A percentile compares a stretch with the other conserved stretches of the same genome.
Evolutionary conservation across 2,113 vertebrate genomes (phyloP).

Genomic region (Salvelinus alpinus): DNA sequence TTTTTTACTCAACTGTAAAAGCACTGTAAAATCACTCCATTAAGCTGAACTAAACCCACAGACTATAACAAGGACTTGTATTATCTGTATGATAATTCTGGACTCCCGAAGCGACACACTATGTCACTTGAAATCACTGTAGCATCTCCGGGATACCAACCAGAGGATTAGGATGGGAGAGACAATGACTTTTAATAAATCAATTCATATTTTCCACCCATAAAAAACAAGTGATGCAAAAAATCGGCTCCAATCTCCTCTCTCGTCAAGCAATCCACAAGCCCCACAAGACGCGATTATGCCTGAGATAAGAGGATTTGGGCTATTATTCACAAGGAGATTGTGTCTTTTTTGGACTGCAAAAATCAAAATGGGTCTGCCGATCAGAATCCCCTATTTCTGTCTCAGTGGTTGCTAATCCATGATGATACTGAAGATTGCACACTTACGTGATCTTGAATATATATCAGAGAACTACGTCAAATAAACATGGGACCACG

Average conservation of each 20-base stretch:
- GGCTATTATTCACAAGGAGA: conserved; percentile 45
- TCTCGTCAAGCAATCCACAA: conserved; percentile 49
- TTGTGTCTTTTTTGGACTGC: conserved; percentile 34
- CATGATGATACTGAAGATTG: conserved; percentile 35
- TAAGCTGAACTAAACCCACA: conserved; percentile 52
- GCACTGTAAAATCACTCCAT: conserved; percentile 50
- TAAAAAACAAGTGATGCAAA: conserved; percentile 34
- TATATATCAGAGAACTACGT: conserved; percentile 36
- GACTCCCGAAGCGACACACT: conserved; percentile 35
- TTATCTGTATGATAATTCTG: conserved; percentile 60
- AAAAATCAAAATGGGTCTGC: neutral
- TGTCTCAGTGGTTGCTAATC: conserved; percentile 53
- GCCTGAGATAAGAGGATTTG: conserved; percentile 54
- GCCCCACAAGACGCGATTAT: conserved; percentile 41
- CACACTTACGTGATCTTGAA: conserved; percentile 27
- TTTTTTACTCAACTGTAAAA: conserved; percentile 46
- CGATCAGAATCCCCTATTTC: conserved; percentile 53
- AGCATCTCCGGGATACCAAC: conserved; percentile 43
- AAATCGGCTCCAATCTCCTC: conserved; percentile 23
- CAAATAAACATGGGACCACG: neutral
- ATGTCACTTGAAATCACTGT: conserved; percentile 38
- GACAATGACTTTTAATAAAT: conserved; percentile 34
- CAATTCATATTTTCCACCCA: conserved; percentile 1
- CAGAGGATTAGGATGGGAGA: conserved; percentile 48
- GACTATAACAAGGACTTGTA: conserved; percentile 44